phyloP scores from a whole-genome alignment of 1,140 invertebrate genomes.

The Drosophila ercepeae region DNA sequence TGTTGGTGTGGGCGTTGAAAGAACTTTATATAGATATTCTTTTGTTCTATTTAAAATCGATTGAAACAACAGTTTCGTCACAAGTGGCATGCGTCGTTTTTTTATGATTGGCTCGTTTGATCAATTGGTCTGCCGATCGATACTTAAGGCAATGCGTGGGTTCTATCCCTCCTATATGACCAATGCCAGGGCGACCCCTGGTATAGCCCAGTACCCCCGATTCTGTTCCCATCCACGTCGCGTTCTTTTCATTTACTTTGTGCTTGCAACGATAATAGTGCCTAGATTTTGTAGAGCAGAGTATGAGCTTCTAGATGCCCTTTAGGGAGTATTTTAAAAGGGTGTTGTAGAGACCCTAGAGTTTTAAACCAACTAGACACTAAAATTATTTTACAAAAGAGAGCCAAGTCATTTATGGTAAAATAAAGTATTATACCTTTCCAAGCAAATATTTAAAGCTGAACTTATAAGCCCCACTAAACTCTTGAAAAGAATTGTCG shows the following conservation, averaged over 20 bases:
- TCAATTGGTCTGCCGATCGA: slow-evolving; percentile 45
- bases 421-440: too few relatives aligned
- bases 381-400: too few relatives aligned
- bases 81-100: slow-evolving; percentile 34
- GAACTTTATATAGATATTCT: neutral
- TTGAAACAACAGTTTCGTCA: slow-evolving; percentile 42
- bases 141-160: slow-evolving; percentile 29
- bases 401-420: too few relatives aligned
- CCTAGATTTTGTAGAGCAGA: neutral
- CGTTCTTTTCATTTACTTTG: slow-evolving; percentile 3
- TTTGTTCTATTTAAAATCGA: too few relatives aligned
- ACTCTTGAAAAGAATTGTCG: slow-evolving; percentile 10
- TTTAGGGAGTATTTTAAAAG: too few relatives aligned
- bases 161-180: neutral
- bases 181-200: slow-evolving; percentile 12
- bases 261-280: neutral
- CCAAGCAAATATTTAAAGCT: too few relatives aligned
- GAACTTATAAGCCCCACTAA: neutral
- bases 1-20: slow-evolving; percentile 20
- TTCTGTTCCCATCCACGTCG: slow-evolving; percentile 8
- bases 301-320: neutral
- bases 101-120: slow-evolving; percentile 26
- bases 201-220: neutral
- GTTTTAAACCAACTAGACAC: too few relatives aligned
- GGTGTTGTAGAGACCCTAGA: too few relatives aligned